Evolutionary conservation across 2,113 vertebrate genomes (phyloP).

Genomic region (Clarias batrachus): DNA sequence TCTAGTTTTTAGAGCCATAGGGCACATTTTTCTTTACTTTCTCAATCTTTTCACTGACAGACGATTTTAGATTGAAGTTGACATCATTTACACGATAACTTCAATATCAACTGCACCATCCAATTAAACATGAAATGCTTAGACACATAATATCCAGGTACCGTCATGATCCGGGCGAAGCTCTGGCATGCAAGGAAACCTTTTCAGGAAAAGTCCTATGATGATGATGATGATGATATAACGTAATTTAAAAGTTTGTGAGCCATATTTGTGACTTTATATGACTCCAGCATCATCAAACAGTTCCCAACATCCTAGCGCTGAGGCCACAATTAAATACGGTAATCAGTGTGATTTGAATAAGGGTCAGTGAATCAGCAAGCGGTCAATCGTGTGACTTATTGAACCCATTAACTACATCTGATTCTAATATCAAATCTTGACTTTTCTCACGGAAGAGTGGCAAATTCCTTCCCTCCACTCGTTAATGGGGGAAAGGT

Average conservation of each 20-base stretch:
- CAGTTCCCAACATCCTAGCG: neutral
- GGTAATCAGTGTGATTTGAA: neutral
- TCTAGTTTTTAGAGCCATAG: too few species aligned
- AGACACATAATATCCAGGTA: too few species aligned
- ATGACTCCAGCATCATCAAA: neutral
- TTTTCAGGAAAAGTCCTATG: neutral
- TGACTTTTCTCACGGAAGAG: neutral
- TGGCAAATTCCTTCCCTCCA: neutral
- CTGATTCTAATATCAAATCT: neutral
- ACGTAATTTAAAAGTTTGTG: neutral
- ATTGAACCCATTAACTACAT: neutral
- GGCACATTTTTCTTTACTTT: too few species aligned
- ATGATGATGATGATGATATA: neutral
- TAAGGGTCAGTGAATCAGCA: neutral
- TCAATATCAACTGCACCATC: too few species aligned
- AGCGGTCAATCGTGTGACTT: neutral
- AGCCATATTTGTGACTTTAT: neutral
- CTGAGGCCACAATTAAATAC: neutral
- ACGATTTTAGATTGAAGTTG: too few species aligned
- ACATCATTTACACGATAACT: too few species aligned
- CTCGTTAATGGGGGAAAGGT: neutral
- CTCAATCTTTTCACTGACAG: too few species aligned
- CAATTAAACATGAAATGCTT: too few species aligned
- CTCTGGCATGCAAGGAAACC: too few species aligned
- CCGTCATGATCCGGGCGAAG: too few species aligned